Evolutionary conservation across 1,140 invertebrate genomes (phyloP), one percentile per base, ranked within the genome.

Genomic region (Pseudomyrmex cubaensis): DNA sequence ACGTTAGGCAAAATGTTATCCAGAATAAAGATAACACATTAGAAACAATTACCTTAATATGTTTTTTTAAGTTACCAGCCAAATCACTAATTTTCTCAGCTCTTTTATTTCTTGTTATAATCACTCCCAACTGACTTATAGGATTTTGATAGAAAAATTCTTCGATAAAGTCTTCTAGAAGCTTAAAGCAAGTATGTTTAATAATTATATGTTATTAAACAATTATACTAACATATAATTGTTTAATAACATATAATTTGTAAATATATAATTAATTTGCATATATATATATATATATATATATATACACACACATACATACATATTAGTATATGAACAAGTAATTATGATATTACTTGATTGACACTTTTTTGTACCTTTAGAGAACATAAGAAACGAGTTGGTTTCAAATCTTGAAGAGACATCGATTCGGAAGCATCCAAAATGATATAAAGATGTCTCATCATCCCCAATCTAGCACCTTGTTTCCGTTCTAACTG

Each of bases 111-210:
- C 97, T 97, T 76, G 98, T 98, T 13, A 97, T 94, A 87, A 99
- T 97, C 64, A 99, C 95, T 22, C 99, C 99, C 61, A 99, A 94
- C 94, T 99, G 99, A 93, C 98, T 99, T 67, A 99, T 98, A 56
- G 99, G 99, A 95, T 99, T 99, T 94, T 99, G 98, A 94, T 99
- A 98, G 94, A 99, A 99, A 93, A 98, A 99, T 94, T 99, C 98
- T 88, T 99, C 97, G 74, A 99, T 96, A 93, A 99, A 99, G 85
- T 96, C 96, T 95, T 99, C 98, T 69, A 99, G 92, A 35, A 99
- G 94, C 98, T 99, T 92, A 85, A 95, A 4, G 12, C 12, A 59
- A 59, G 8, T 20, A 20, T 20, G 20, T 70, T 87, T 87, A 73
- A 80, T 66, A 73, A 72, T 5, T n/a, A n/a, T n/a, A n/a, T n/a